These are phyloP conservation scores for Drosophila pallidifrons DNA, from an alignment of 1,140 invertebrate genomes.

Conservation along the genomic window DNA sequence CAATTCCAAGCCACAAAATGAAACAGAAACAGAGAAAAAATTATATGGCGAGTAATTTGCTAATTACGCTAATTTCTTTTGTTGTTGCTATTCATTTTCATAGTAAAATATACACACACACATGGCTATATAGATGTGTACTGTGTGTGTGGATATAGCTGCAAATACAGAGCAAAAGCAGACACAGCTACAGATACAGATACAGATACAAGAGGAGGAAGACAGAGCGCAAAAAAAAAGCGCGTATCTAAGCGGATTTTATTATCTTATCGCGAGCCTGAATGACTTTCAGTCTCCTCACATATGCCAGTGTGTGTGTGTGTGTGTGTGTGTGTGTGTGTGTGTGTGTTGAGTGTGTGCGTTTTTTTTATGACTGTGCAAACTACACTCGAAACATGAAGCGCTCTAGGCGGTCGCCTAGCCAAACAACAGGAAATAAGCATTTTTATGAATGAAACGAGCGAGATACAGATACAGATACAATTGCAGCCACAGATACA, in stretches of 20 bases:
- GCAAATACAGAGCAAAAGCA: conserved; percentile 4
- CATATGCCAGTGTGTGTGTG: conserved; percentile 20
- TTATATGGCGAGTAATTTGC: conserved; percentile 70
- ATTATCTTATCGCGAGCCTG: conserved; percentile 77
- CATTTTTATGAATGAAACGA: conserved; percentile 82
- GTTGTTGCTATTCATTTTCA: conserved; percentile 74
- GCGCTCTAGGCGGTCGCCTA: conserved; percentile 49
- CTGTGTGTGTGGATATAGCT: conserved; percentile 14
- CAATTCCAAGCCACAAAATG: conserved; percentile 69
- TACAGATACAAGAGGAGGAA: conserved; percentile 30
- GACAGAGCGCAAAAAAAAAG: conserved; percentile 58
- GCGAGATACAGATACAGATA: conserved; percentile 42
- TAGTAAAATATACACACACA: conserved; percentile 64
- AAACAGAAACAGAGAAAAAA: conserved; percentile 44
- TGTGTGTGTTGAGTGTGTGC: conserved; percentile 32
- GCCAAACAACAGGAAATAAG: conserved; percentile 80
- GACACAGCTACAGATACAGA: background rate
- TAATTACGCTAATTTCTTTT: conserved; percentile 82
- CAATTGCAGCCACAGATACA: conserved; percentile 21
- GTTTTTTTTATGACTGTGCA: conserved; percentile 69
- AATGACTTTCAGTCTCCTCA: conserved; percentile 59
- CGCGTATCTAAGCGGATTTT: conserved; percentile 81
- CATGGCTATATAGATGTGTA: conserved; percentile 22
- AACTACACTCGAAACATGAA: conserved; percentile 72
- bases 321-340: conserved; percentile 38